These are phyloP conservation scores for Mus spicilegus DNA, from an alignment of 2,113 vertebrate genomes.

Conservation along the genomic window DNA sequence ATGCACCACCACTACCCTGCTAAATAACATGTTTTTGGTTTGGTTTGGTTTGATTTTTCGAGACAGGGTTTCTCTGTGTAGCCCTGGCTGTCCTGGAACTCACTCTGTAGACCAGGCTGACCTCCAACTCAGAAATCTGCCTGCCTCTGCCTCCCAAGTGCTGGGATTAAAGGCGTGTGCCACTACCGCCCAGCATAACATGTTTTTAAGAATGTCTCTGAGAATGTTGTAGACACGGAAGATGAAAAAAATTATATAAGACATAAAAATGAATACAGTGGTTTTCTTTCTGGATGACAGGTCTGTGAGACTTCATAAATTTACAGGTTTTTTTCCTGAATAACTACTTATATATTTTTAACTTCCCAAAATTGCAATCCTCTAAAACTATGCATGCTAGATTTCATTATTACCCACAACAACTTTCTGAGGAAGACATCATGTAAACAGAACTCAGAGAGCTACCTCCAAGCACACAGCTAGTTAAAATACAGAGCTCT, in stretches of 20 bases:
- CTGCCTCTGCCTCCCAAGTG: not conserved
- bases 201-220: slow-evolving; percentile 20
- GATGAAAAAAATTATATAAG: not conserved
- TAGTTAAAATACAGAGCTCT: not conserved
- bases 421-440: not conserved
- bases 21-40: too few species aligned
- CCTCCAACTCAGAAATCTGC: not conserved
- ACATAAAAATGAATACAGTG: slow-evolving; percentile 12
- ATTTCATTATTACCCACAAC: not conserved
- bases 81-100: not conserved
- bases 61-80: not conserved
- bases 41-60: not conserved
- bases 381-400: not conserved
- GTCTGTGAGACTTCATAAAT: not conserved
- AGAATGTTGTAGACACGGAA: not conserved
- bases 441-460: not conserved
- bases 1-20: too few species aligned
- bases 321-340: not conserved
- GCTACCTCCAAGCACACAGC: not conserved
- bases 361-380: not conserved
- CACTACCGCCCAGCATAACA: not conserved
- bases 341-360: not conserved
- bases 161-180: not conserved
- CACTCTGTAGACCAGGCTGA: not conserved
- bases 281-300: slow-evolving; percentile 8